A percentile compares a stretch with the other conserved stretches of the same genome.
Evolutionary conservation across 1,140 invertebrate genomes (phyloP).

Genomic region (Orchestia grillus): DNA sequence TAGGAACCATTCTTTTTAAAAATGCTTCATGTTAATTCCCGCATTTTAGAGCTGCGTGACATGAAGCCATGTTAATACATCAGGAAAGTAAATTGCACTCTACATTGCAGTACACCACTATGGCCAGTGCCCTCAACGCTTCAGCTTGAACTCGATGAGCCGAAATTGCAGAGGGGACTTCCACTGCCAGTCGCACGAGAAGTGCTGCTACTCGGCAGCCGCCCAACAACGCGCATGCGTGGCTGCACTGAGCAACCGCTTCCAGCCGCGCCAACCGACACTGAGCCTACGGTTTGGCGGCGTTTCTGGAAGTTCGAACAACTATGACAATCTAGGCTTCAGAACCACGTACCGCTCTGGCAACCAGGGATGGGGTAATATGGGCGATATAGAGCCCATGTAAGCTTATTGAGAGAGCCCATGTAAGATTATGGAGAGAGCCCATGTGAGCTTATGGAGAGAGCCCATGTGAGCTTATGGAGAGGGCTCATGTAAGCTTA

Average conservation of each 20-base stretch:
- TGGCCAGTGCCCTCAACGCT: slow-evolving; percentile 16
- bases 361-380: slow-evolving; percentile 10
- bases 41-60: background rate
- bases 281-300: background rate
- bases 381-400: slow-evolving; percentile 28
- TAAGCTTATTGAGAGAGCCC: background rate
- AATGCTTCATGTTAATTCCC: no score
- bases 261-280: background rate
- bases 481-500: background rate
- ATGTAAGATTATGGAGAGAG: background rate
- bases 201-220: background rate
- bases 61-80: background rate
- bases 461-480: background rate
- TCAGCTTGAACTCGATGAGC: background rate
- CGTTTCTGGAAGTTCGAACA: background rate
- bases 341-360: slow-evolving; percentile 2
- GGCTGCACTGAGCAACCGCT: slow-evolving; percentile 23
- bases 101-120: background rate
- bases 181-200: slow-evolving; percentile 46
- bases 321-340: slow-evolving; percentile 5
- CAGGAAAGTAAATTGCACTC: background rate
- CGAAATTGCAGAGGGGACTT: background rate
- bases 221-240: background rate
- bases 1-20: no score
- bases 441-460: background rate